Base-by-base conservation (phyloP, 1,140 invertebrate species). In the Mamestra configurata region DNA sequence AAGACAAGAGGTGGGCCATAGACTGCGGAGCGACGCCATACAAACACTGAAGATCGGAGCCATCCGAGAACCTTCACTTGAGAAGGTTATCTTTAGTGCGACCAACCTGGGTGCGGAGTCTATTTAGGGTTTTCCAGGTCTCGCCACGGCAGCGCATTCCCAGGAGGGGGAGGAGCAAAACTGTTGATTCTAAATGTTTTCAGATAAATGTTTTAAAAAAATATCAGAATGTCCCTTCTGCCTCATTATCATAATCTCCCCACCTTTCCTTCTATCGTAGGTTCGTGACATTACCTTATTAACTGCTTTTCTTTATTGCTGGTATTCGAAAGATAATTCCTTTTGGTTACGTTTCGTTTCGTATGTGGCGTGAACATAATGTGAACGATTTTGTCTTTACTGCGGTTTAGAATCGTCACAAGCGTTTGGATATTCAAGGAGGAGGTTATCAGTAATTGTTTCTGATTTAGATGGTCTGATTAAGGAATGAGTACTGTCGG, bases 231-330 rank as follows among this genome's bases (percentile, higher is more conserved):
- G 71, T 53, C 75, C 20, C 27, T 15, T 53, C 75, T 66, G 51
- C 46, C 20, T 49, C 11, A 66, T 49, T 77, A 53, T 53, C 18
- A 27, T 77, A 55, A 15, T 77, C 75, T 66, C 3, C 46, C 10
- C 13, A 68, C 24, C 20, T 24, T 22, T 13, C 22, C 43, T 27
- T 24, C 46, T 77, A 68, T 53, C 31, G 49, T 68, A 53, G 46
- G 37, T 77, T 77, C 75, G 73, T 77, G 64, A 81, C 79, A 70
- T 68, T 70, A 71, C 72, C 73, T 80, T 79, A 79, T 79, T 79
- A 79, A 79, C 78, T 79, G 70, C 18, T 51, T 73, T 75, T 75
- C 77, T 79, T 79, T 79, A 79, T 79, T 37, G 59, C 46, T 49
- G 11, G 57, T 49, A 61, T 68, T 77, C 35, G 27, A 66, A 77